phyloP scores from a whole-genome alignment of 2,113 vertebrate species.

The Oncorhynchus gorbuscha region DNA sequence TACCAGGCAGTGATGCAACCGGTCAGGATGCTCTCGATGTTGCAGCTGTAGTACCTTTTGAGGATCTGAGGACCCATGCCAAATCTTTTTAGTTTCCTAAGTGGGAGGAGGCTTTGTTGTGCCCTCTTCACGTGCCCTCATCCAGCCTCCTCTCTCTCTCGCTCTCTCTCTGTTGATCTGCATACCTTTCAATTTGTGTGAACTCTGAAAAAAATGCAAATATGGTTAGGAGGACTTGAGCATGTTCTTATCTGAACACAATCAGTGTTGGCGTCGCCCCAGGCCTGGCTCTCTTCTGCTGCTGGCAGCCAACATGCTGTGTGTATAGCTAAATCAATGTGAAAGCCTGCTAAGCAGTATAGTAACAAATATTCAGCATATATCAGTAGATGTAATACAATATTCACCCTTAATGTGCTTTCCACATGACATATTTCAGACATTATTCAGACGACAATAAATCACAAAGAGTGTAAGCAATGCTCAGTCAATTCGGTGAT shows the following conservation, averaged over 20 bases:
- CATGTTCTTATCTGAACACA: slow-evolving; percentile 74
- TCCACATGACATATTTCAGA: slow-evolving; percentile 39
- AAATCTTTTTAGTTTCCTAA: too few species aligned
- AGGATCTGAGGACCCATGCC: too few species aligned
- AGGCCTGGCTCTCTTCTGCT: slow-evolving; percentile 67
- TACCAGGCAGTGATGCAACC: too few species aligned
- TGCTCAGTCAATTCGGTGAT: slow-evolving; percentile 49
- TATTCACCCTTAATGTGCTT: slow-evolving; percentile 61
- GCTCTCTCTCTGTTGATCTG: slow-evolving; percentile 46
- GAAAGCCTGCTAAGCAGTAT: slow-evolving; percentile 66
- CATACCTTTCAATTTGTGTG: slow-evolving; percentile 71
- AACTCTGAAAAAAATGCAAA: slow-evolving; percentile 65
- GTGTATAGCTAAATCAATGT: slow-evolving; percentile 76
- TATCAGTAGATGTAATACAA: slow-evolving; percentile 58
- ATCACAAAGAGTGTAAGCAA: slow-evolving; percentile 62
- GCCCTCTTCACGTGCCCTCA: not conserved
- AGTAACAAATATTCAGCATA: slow-evolving; percentile 59
- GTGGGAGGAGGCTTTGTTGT: too few species aligned
- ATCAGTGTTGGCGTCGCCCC: slow-evolving; percentile 67
- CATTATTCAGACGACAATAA: slow-evolving; percentile 68
- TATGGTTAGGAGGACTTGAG: slow-evolving; percentile 67
- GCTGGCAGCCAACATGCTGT: slow-evolving; percentile 69
- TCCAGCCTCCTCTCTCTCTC: not conserved
- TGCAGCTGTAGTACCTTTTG: too few species aligned
- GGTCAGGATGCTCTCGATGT: too few species aligned